These are phyloP conservation scores for Blastomussa wellsi DNA, from an alignment of 92 coral and sea anemone genomes.

Conservation along the genomic window DNA sequence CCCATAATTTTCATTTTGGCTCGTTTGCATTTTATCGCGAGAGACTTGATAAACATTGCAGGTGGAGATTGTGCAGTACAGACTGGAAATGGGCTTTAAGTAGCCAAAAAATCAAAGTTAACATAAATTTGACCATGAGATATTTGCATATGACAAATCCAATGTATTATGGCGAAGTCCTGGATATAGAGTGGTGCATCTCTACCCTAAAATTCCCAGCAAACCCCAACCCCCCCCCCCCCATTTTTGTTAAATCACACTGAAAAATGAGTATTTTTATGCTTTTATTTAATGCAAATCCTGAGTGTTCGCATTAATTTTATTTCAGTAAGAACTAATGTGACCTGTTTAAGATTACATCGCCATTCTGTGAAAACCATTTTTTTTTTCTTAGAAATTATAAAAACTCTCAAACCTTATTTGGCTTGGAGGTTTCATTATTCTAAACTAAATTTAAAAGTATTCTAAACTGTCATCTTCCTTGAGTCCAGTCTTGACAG, in stretches of 20 bases:
- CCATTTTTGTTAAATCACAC: background rate
- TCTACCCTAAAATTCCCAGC: no score
- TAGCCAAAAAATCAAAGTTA: no score
- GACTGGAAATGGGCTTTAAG: no score
- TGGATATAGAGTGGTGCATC: no score
- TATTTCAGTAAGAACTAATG: background rate
- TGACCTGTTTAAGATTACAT: background rate
- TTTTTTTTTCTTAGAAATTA: background rate
- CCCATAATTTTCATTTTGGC: no score
- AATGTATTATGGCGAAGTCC: no score
- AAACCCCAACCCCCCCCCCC: no score
- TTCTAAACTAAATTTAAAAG: conserved; percentile 39
- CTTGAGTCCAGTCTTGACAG: conserved; percentile 55
- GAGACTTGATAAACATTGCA: no score
- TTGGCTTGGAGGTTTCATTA: background rate
- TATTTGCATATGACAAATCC: no score
- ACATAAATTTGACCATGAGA: no score
- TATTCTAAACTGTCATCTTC: conserved; percentile 58
- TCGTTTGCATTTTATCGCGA: no score
- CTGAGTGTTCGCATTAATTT: background rate
- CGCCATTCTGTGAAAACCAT: background rate
- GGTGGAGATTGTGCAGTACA: no score
- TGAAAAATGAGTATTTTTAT: background rate
- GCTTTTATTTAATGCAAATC: background rate
- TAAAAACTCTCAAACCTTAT: background rate